These are phyloP conservation scores for Watersipora subatra DNA, from an alignment of 1,140 invertebrate genomes.

Conservation along the genomic window DNA sequence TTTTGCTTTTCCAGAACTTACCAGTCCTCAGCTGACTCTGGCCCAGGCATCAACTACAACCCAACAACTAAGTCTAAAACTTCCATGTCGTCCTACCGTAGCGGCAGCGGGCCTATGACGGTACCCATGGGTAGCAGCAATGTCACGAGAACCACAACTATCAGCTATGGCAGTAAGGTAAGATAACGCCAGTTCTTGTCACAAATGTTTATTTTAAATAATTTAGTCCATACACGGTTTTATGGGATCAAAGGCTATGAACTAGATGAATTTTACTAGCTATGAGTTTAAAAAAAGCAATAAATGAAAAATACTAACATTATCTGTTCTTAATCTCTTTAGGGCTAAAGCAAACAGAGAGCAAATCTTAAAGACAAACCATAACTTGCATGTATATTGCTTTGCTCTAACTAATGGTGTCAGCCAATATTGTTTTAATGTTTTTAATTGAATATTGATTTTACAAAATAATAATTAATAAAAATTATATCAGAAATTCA, in stretches of 20 bases:
- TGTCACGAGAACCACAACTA: background rate
- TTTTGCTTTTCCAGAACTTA: background rate
- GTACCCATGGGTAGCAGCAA: background rate
- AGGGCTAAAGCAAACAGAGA: background rate
- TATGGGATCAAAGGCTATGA: background rate
- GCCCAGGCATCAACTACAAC: background rate
- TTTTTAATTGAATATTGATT: too few species aligned
- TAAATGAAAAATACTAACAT: background rate
- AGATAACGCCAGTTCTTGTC: background rate
- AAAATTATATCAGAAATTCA: too few species aligned
- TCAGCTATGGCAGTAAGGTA: conserved; percentile 3
- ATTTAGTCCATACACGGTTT: background rate
- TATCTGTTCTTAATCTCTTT: background rate
- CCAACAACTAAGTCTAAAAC: background rate
- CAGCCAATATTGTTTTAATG: too few species aligned
- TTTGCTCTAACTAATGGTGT: too few species aligned
- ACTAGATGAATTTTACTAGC: background rate
- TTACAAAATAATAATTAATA: too few species aligned
- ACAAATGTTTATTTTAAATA: background rate
- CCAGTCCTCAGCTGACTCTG: background rate
- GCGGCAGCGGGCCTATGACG: background rate
- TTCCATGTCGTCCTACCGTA: background rate
- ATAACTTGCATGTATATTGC: too few species aligned
- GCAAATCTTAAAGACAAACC: background rate
- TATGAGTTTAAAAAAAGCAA: background rate